A percentile compares a stretch with the other conserved stretches of the same genome.
These are phyloP conservation scores for Lasioglossum marginatum DNA, from an alignment of 2,888 invertebrate genomes.

Conservation along the genomic window DNA sequence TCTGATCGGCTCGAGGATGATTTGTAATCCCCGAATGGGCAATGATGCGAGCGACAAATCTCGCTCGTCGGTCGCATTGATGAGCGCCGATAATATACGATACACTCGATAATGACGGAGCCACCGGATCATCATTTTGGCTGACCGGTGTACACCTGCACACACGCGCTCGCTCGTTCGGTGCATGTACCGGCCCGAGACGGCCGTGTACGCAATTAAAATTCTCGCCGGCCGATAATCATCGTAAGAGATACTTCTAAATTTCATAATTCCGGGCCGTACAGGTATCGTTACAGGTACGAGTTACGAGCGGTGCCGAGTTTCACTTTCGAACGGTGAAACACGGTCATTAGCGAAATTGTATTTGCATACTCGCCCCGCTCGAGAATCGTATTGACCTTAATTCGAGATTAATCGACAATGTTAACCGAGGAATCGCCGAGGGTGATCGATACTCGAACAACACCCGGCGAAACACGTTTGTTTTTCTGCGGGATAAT, in stretches of 20 bases:
- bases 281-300: conserved; percentile 4
- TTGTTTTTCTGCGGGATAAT: neutral
- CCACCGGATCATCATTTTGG: conserved; percentile 72
- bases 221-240: conserved; percentile 52
- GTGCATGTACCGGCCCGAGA: conserved; percentile 34
- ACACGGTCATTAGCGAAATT: conserved; percentile 6
- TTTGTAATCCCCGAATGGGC: conserved; percentile 75
- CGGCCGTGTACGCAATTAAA: conserved; percentile 51
- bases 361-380: conserved; percentile 4
- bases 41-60: conserved; percentile 78
- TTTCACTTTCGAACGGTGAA: conserved; percentile 16
- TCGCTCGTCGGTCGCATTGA: conserved; percentile 75
- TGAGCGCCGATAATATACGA: conserved; percentile 73
- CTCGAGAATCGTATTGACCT: neutral
- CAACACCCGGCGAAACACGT: neutral
- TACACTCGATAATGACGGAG: conserved; percentile 70
- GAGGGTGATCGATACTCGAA: conserved; percentile 3
- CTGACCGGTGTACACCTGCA: conserved; percentile 52
- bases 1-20: conserved; percentile 60
- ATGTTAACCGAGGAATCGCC: conserved; percentile 6
- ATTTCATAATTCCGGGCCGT: conserved; percentile 35
- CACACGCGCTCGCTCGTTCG: neutral
- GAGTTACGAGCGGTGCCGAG: conserved; percentile 24
- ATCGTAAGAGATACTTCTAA: conserved; percentile 24
- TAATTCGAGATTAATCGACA: neutral